These are phyloP conservation scores for Sialis fuliginosa DNA, from an alignment of 2,888 invertebrate genomes.

Conservation along the genomic window DNA sequence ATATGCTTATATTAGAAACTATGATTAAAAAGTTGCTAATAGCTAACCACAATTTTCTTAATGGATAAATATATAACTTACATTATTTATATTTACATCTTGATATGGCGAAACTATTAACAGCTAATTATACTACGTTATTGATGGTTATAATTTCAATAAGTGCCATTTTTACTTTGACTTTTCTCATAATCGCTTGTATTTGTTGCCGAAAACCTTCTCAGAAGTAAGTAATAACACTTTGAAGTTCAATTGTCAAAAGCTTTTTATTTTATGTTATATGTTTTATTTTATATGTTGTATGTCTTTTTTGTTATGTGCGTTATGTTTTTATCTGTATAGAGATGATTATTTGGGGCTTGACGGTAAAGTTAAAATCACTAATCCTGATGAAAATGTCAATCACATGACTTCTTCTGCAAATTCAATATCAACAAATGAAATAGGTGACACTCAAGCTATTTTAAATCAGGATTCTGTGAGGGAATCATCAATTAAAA, in stretches of 20 bases:
- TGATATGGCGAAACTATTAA: too few species aligned
- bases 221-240: conserved; percentile 41
- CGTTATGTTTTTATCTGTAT: conserved; percentile 5
- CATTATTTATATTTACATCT: too few species aligned
- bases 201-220: conserved; percentile 58
- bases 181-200: conserved; percentile 42
- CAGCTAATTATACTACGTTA: too few species aligned
- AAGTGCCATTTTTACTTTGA: conserved; percentile 20
- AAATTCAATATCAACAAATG: conserved; percentile 15
- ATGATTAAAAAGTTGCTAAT: too few species aligned
- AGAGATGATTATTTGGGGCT: conserved; percentile 55
- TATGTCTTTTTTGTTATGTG: not conserved
- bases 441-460: conserved; percentile 10
- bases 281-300: not conserved
- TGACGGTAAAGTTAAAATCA: conserved; percentile 54
- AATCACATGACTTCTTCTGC: conserved; percentile 25
- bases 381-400: conserved; percentile 45
- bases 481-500: conserved; percentile 17
- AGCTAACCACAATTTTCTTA: too few species aligned
- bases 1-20: too few species aligned
- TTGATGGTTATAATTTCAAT: too few species aligned
- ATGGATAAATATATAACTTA: too few species aligned
- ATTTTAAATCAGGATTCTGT: conserved; percentile 1
- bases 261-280: not conserved
- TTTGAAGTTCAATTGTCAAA: not conserved